phyloP scores from a whole-genome alignment of 1,140 invertebrate species.

The Oncopeltus fasciatus region DNA sequence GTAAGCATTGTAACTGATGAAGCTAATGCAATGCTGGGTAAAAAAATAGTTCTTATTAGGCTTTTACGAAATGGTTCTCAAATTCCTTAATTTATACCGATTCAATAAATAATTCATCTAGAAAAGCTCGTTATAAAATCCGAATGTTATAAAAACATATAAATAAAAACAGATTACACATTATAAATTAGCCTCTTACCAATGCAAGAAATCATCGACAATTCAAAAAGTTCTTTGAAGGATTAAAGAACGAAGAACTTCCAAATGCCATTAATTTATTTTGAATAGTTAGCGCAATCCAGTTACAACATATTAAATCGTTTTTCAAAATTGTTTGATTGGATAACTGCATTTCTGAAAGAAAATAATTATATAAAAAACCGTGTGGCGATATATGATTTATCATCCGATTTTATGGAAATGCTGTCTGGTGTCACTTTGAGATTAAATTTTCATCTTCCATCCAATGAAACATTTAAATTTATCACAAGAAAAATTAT shows the following conservation, averaged over 20 bases:
- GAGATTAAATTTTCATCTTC: no score
- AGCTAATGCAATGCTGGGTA: neutral
- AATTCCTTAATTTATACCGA: neutral
- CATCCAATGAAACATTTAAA: no score
- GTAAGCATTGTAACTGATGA: neutral
- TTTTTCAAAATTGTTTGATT: neutral
- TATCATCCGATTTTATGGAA: no score
- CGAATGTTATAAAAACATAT: neutral
- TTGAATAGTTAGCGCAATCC: neutral
- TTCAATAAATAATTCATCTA: no score
- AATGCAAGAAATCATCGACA: neutral
- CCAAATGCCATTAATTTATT: neutral
- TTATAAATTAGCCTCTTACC: neutral
- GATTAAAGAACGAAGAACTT: neutral
- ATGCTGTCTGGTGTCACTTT: no score
- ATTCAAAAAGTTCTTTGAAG: neutral
- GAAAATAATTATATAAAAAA: no score
- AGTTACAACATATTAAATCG: neutral
- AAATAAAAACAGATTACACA: no score
- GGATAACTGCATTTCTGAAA: neutral
- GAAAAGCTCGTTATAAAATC: no score
- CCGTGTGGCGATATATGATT: no score
- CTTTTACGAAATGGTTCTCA: neutral
- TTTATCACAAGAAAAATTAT: no score
- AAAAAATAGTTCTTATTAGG: neutral